These are phyloP conservation scores for Pterostichus niger DNA, from an alignment of 2,888 invertebrate species.

Conservation along the genomic window DNA sequence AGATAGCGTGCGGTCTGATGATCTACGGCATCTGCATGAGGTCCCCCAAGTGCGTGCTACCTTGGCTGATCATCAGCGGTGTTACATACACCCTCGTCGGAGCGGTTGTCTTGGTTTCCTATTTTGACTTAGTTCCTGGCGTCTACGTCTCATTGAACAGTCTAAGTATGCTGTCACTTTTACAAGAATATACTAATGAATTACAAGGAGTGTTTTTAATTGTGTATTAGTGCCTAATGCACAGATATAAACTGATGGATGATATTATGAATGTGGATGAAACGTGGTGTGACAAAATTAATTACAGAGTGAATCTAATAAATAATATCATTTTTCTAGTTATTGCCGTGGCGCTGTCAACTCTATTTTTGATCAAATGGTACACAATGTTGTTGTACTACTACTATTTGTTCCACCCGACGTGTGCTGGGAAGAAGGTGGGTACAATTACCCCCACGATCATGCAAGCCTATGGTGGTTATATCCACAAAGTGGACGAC, in stretches of 20 bases:
- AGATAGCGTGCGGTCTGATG: slow-evolving; percentile 70
- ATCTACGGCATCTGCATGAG: slow-evolving; percentile 71
- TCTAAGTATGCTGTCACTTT: slow-evolving; percentile 65
- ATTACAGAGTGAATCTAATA: no score
- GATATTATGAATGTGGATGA: no score
- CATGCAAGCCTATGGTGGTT: slow-evolving; percentile 72
- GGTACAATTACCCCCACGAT: slow-evolving; percentile 69
- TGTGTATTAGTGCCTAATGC: no score
- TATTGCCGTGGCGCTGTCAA: slow-evolving; percentile 68
- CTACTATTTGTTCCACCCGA: slow-evolving; percentile 68
- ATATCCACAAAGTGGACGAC: slow-evolving; percentile 70
- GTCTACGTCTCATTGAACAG: slow-evolving; percentile 69
- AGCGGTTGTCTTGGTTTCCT: slow-evolving; percentile 69
- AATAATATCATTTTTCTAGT: slow-evolving; percentile 66
- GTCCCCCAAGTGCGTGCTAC: slow-evolving; percentile 70
- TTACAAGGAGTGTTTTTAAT: no score
- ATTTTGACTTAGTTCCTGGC: slow-evolving; percentile 70
- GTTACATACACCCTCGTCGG: slow-evolving; percentile 69
- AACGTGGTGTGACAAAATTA: no score
- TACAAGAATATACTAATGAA: slow-evolving; percentile 15
- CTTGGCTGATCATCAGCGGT: slow-evolving; percentile 71
- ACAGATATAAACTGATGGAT: no score
- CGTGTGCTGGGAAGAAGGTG: slow-evolving; percentile 68
- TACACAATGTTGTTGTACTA: slow-evolving; percentile 70
- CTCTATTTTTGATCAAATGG: slow-evolving; percentile 70